Evolutionary conservation across 2,113 vertebrate genomes (phyloP).

Genomic region (Eclectus roratus): DNA sequence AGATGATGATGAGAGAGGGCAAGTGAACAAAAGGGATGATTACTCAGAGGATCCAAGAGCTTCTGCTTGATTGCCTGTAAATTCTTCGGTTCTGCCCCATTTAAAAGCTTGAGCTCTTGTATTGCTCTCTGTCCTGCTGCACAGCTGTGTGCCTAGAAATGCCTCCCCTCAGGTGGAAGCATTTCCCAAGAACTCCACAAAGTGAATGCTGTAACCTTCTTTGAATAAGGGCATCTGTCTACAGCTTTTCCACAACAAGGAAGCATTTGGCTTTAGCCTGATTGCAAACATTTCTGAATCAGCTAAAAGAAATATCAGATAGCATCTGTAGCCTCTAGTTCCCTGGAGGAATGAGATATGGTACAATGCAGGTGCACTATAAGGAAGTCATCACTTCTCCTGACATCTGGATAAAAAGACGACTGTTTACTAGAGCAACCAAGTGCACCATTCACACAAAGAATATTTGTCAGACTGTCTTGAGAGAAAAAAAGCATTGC

Average conservation of each 20-base stretch:
- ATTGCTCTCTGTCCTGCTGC: not conserved
- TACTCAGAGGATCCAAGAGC: not conserved
- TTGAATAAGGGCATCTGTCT: not conserved
- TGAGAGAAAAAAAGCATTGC: conserved; percentile 1
- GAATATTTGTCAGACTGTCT: conserved; percentile 51
- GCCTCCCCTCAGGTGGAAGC: not conserved
- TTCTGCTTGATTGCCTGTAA: not conserved
- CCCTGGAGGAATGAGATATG: conserved; percentile 35
- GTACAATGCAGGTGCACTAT: not conserved
- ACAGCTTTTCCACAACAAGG: not conserved
- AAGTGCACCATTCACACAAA: conserved; percentile 24
- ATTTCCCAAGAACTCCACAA: not conserved
- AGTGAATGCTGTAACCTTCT: not conserved
- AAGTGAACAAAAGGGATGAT: not conserved
- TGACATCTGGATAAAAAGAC: conserved; percentile 50
- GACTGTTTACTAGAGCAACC: conserved; percentile 7
- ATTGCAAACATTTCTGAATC: not conserved
- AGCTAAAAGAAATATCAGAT: conserved; percentile 30
- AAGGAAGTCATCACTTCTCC: conserved; percentile 24
- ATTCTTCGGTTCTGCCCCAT: not conserved
- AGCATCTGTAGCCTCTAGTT: not conserved
- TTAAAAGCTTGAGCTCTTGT: not conserved
- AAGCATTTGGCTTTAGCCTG: not conserved
- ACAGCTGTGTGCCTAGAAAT: not conserved
- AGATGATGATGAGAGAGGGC: not conserved